Percentiles rank a stretch among this genome's conserved stretches.
phyloP scores from a whole-genome alignment of 2,113 vertebrate genomes.

The Ia io region DNA sequence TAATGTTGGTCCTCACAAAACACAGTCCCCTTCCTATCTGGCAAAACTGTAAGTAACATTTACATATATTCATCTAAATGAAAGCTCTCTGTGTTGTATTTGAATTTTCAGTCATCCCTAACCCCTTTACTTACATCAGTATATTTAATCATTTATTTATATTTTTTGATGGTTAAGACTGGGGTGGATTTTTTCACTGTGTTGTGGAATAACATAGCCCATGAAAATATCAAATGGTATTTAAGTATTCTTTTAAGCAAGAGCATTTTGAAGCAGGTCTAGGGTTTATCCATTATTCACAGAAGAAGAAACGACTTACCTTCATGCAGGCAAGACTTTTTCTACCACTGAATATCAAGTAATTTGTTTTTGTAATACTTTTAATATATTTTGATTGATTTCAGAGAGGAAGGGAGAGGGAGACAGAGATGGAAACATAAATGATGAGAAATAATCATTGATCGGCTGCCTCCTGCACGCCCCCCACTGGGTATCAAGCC shows the following conservation, averaged over 20 bases:
- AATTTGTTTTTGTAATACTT: not conserved
- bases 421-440: too few species aligned
- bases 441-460: too few species aligned
- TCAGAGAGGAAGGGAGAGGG: too few species aligned
- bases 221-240: slow-evolving; percentile 8
- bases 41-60: too few species aligned
- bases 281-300: not conserved
- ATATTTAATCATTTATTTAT: not conserved
- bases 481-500: too few species aligned
- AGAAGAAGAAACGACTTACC: not conserved
- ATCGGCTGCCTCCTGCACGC: too few species aligned
- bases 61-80: not conserved
- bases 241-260: not conserved
- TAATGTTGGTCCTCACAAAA: not conserved
- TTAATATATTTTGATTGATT: too few species aligned
- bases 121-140: not conserved
- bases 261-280: not conserved
- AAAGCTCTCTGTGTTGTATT: not conserved
- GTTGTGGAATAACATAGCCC: not conserved
- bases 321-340: not conserved
- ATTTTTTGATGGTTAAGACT: not conserved
- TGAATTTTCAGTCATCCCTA: not conserved
- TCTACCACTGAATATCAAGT: not conserved
- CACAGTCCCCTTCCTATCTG: not conserved
- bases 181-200: not conserved